phyloP scores from a whole-genome alignment of 2,113 vertebrate genomes.

The Apodemus sylvaticus region DNA sequence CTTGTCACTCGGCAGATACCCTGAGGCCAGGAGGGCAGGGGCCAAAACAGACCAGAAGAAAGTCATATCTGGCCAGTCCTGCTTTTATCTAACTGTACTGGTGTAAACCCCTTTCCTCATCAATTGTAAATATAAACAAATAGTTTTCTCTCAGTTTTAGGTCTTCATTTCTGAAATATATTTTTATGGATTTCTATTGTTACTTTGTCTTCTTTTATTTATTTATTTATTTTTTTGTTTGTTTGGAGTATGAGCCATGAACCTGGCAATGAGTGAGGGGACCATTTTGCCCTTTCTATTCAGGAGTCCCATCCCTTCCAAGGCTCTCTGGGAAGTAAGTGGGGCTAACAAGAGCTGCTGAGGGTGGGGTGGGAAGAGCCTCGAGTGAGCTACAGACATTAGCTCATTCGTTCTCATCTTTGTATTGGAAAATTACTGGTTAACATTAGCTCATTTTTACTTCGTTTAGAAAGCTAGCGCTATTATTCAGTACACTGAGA shows the following conservation, averaged over 20 bases:
- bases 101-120: neutral
- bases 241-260: neutral
- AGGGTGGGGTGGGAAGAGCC: neutral
- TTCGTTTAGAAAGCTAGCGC: neutral
- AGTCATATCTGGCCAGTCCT: neutral
- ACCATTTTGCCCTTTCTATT: neutral
- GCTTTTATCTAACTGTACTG: neutral
- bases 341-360: neutral
- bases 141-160: neutral
- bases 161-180: neutral
- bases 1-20: neutral
- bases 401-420: constrained; percentile 13
- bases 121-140: neutral
- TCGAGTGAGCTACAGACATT: neutral
- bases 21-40: neutral
- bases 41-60: neutral
- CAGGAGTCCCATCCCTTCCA: neutral
- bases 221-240: neutral
- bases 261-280: neutral
- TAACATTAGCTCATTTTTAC: neutral
- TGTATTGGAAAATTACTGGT: neutral
- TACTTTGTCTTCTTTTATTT: neutral
- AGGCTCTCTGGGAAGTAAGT: neutral
- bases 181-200: neutral
- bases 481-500: neutral